Evolutionary conservation across 2,797 vertebrate species (phyloP).

Genomic region (Florisuga fusca): DNA sequence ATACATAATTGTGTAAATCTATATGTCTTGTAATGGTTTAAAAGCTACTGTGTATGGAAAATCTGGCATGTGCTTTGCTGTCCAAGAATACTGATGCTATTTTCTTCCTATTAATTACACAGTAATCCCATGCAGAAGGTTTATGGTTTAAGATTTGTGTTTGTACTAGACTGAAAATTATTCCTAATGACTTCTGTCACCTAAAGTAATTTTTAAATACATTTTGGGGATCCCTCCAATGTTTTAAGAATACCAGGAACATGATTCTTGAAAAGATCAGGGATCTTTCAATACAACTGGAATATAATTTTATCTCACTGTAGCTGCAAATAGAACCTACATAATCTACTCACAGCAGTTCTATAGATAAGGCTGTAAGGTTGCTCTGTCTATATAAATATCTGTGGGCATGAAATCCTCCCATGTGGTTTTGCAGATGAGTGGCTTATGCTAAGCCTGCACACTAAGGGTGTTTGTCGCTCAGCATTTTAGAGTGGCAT

Average conservation of each 20-base stretch:
- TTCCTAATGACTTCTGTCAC: background rate
- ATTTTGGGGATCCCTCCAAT: background rate
- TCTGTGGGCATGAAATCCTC: conserved; percentile 15
- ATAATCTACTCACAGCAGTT: conserved; percentile 6
- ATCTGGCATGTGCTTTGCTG: background rate
- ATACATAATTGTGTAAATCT: background rate
- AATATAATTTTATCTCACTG: background rate
- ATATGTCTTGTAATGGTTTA: background rate
- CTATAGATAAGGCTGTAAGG: background rate
- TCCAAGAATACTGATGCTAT: background rate
- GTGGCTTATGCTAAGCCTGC: background rate
- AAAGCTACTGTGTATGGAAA: background rate
- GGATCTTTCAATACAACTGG: background rate
- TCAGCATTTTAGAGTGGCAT: background rate
- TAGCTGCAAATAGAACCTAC: background rate
- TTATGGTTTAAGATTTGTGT: background rate
- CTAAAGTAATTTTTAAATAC: background rate
- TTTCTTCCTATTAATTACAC: conserved; percentile 33
- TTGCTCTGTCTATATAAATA: conserved; percentile 11
- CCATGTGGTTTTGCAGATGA: conserved; percentile 8
- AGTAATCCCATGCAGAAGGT: background rate
- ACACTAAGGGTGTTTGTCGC: background rate
- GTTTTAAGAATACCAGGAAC: background rate
- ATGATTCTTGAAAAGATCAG: background rate
- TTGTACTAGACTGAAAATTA: background rate